Percentiles rank a stretch among this genome's conserved stretches.
Conservation (phyloP, 2,888 invertebrate species). For the Stegana nigrithorax region DNA sequence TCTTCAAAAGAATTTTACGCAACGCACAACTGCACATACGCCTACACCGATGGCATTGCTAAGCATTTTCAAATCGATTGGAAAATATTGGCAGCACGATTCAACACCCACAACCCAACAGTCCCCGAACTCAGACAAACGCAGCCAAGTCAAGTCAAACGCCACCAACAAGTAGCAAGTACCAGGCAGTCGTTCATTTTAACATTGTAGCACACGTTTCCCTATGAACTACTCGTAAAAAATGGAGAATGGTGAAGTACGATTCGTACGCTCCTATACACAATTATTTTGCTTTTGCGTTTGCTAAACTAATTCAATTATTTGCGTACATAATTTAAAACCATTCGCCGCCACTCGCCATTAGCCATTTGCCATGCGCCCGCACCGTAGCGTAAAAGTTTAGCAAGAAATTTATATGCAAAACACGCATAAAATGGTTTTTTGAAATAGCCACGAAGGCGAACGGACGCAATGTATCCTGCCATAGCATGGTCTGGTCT, state of each 20-base stretch:
- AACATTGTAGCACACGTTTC: background rate
- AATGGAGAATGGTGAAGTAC: background rate
- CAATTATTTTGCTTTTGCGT: constrained; percentile 9
- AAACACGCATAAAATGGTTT: constrained; percentile 55
- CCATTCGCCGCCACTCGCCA: constrained; percentile 25
- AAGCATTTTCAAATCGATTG: constrained; percentile 49
- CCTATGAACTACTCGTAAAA: no score
- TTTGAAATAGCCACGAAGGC: background rate
- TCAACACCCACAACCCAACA: constrained; percentile 22
- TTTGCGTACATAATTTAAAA: constrained; percentile 52
- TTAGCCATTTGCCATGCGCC: background rate
- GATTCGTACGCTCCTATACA: background rate
- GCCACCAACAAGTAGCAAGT: background rate
- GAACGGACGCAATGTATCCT: background rate
- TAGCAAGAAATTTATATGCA: constrained; percentile 55
- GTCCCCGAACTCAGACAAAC: background rate
- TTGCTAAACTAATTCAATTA: constrained; percentile 53
- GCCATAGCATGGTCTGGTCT: no score
- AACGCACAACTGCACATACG: background rate
- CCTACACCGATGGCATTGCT: background rate
- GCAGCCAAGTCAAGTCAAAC: background rate
- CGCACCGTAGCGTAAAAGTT: background rate
- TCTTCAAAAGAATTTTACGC: background rate
- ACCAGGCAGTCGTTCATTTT: no score
- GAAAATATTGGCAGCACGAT: constrained; percentile 52